Conservation (phyloP, 2,888 invertebrate species). For the Caradrina kadenii region DNA sequence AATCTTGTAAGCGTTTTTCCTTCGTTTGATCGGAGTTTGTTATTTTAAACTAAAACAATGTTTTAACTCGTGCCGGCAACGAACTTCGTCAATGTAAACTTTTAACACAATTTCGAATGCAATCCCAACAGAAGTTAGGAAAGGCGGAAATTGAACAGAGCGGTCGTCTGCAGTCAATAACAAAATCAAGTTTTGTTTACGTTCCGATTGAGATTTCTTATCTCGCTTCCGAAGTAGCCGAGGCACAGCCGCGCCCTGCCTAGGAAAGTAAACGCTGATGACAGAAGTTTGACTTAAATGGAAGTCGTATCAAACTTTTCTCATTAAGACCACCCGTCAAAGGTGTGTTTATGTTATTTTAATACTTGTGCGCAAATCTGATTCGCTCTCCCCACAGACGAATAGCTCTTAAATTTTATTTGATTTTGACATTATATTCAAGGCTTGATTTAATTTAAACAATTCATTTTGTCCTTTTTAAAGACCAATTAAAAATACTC, state of each 20-base stretch:
- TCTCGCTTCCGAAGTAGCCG: conserved; percentile 73
- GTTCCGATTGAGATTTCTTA: conserved; percentile 79
- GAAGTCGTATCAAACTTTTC: conserved; percentile 89
- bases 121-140: conserved; percentile 78
- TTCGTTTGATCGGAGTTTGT: conserved; percentile 74
- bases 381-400: conserved; percentile 68
- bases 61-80: conserved; percentile 72
- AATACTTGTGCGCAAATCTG: conserved; percentile 83
- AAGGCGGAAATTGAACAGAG: conserved; percentile 78
- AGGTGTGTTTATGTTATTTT: conserved; percentile 89
- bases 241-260: conserved; percentile 71
- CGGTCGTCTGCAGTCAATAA: conserved; percentile 75
- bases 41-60: conserved; percentile 77
- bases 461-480: conserved; percentile 5
- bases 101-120: conserved; percentile 84
- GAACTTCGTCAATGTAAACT: conserved; percentile 81
- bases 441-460: conserved; percentile 20
- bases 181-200: conserved; percentile 85
- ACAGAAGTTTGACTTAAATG: conserved; percentile 88
- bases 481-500: neutral
- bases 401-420: conserved; percentile 51
- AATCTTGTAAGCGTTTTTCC: conserved; percentile 58
- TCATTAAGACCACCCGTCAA: conserved; percentile 89
- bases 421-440: conserved; percentile 30
- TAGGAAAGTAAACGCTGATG: conserved; percentile 85